Evolutionary conservation across 1,140 invertebrate species (phyloP).

Genomic region (Drosophila ananassae): DNA sequence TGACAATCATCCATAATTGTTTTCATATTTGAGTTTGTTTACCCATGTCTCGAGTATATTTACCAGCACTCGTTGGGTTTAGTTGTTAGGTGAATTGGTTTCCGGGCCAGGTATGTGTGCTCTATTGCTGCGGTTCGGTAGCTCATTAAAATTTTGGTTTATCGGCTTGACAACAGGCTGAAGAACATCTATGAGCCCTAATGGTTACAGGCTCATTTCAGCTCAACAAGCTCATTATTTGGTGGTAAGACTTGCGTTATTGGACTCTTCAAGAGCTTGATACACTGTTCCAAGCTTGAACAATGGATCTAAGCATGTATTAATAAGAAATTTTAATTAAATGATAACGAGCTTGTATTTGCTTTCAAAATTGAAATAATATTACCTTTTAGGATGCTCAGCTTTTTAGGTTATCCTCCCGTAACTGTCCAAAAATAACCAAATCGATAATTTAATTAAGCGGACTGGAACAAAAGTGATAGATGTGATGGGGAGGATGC

Average conservation of each 20-base stretch:
- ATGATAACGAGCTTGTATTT: background rate
- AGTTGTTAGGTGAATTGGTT: slow-evolving; percentile 14
- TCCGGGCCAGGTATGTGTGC: background rate
- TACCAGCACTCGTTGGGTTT: slow-evolving; percentile 23
- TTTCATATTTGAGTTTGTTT: slow-evolving; percentile 41
- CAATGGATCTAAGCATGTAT: too few species aligned
- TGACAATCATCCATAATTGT: slow-evolving; percentile 48
- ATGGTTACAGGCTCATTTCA: background rate
- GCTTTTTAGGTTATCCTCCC: background rate
- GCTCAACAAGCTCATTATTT: too few species aligned
- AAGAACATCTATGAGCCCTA: background rate
- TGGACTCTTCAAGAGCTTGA: too few species aligned
- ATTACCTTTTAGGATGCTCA: background rate
- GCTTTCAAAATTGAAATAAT: background rate
- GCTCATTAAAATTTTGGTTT: slow-evolving; percentile 54
- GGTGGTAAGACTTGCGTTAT: background rate
- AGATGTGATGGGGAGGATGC: slow-evolving; percentile 17
- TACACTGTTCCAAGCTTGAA: background rate
- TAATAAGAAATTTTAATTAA: too few species aligned
- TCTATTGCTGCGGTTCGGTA: slow-evolving; percentile 22
- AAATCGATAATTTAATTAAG: slow-evolving; percentile 70
- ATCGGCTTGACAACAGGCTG: background rate
- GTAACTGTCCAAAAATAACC: slow-evolving; percentile 40
- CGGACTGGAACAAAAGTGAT: slow-evolving; percentile 2
- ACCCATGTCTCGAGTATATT: slow-evolving; percentile 33